Conservation (phyloP, 2,888 invertebrate genomes). For the Nomada hirtipes region DNA sequence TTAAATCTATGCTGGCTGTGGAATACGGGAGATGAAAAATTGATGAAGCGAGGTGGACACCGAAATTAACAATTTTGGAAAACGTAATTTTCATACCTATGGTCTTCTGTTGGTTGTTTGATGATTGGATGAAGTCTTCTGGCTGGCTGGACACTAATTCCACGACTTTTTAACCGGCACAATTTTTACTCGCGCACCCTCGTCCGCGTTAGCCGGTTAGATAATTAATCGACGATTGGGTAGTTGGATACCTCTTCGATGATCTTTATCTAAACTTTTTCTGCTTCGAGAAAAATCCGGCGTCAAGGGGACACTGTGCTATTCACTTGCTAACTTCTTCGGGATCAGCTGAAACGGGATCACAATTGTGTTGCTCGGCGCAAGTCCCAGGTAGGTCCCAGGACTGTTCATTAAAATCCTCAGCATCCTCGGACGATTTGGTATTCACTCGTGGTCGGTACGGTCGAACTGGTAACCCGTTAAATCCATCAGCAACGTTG, state of each 20-base stretch:
- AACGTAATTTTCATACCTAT: conserved; percentile 25
- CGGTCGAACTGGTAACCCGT: not conserved
- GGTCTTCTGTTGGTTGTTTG: not conserved
- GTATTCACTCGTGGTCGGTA: not conserved
- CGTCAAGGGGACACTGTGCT: too few relatives aligned
- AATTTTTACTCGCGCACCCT: not conserved
- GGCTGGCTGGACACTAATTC: not conserved
- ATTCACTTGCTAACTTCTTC: too few relatives aligned
- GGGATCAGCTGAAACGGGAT: too few relatives aligned
- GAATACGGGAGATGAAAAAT: not conserved
- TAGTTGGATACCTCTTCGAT: too few relatives aligned
- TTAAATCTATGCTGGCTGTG: not conserved
- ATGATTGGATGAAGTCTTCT: not conserved
- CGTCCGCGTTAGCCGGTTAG: not conserved
- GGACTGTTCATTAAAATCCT: too few relatives aligned
- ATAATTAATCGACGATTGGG: too few relatives aligned
- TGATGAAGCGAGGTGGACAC: not conserved
- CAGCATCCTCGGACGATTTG: too few relatives aligned
- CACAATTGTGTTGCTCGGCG: too few relatives aligned
- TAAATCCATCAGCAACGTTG: not conserved
- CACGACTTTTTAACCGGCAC: not conserved
- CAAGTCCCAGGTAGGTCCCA: too few relatives aligned
- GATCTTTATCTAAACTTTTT: too few relatives aligned
- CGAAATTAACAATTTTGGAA: not conserved
- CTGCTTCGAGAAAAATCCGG: too few relatives aligned